phyloP scores from a whole-genome alignment of 2,797 vertebrate species.

The Ptychadena robeensis region DNA sequence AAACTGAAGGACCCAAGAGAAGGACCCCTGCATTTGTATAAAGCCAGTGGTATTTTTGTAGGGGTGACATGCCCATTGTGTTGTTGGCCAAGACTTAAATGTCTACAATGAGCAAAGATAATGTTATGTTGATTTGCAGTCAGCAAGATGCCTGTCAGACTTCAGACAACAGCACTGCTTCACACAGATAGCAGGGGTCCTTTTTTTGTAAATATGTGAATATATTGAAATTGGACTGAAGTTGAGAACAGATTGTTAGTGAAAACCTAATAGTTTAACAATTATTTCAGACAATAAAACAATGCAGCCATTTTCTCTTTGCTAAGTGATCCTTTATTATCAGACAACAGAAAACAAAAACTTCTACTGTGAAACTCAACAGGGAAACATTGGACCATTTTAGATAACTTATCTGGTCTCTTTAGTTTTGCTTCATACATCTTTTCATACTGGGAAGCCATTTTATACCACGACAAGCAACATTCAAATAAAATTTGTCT shows the following conservation, averaged over 20 bases:
- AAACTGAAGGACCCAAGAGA: too few relatives aligned
- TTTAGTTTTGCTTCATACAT: background rate
- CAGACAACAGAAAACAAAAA: conserved; percentile 48
- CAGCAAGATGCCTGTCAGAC: too few relatives aligned
- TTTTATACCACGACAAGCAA: conserved; percentile 24
- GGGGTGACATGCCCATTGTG: too few relatives aligned
- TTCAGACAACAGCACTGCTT: too few relatives aligned
- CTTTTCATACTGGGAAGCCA: conserved; percentile 25
- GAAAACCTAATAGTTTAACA: background rate
- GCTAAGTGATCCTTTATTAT: conserved; percentile 56
- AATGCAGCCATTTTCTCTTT: conserved; percentile 15
- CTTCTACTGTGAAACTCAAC: conserved; percentile 43
- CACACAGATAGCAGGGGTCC: background rate
- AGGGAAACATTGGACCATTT: conserved; percentile 45
- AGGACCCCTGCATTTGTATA: too few relatives aligned
- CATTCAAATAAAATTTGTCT: conserved; percentile 16
- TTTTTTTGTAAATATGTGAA: background rate
- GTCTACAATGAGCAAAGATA: too few relatives aligned
- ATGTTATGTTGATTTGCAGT: too few relatives aligned
- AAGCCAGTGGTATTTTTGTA: too few relatives aligned
- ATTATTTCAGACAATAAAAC: background rate
- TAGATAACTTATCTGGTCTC: conserved; percentile 8
- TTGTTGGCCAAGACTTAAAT: too few relatives aligned
- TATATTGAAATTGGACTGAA: background rate
- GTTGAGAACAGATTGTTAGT: background rate